Evolutionary conservation across 2,797 vertebrate species (phyloP).

Genomic region (Hirundo rustica): DNA sequence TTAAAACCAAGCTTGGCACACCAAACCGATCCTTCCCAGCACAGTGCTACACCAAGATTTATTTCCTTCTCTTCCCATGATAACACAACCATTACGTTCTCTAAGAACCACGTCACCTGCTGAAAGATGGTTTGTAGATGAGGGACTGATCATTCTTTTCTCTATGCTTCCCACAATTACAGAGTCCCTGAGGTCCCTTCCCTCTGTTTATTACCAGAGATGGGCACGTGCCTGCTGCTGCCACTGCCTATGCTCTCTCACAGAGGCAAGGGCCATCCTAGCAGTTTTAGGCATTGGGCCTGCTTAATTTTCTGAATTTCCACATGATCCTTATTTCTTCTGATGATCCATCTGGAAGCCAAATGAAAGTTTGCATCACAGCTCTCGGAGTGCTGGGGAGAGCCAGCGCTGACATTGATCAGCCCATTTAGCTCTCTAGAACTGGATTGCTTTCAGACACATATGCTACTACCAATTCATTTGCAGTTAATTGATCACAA

Average conservation of each 20-base stretch:
- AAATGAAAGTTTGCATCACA: neutral
- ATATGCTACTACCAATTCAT: slow-evolving; percentile 40
- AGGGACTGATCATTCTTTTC: neutral
- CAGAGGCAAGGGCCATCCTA: neutral
- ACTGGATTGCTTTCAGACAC: slow-evolving; percentile 33
- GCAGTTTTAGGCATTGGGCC: neutral
- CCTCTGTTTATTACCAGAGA: neutral
- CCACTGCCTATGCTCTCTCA: neutral
- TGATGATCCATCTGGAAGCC: slow-evolving; percentile 5
- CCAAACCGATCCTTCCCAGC: neutral
- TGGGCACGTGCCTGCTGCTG: neutral
- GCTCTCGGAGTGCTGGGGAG: neutral
- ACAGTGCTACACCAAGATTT: neutral
- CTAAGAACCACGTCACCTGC: neutral
- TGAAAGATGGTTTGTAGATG: neutral
- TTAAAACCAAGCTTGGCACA: neutral
- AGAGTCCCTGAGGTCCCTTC: neutral
- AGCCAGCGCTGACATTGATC: neutral
- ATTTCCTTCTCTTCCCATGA: neutral
- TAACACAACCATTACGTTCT: neutral
- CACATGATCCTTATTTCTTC: neutral
- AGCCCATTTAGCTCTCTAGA: neutral
- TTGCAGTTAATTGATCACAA: slow-evolving; percentile 54
- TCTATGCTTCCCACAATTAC: neutral
- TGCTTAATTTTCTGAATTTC: neutral